Conservation (phyloP, 2,797 vertebrate genomes). For the Garrulus glandarius region DNA sequence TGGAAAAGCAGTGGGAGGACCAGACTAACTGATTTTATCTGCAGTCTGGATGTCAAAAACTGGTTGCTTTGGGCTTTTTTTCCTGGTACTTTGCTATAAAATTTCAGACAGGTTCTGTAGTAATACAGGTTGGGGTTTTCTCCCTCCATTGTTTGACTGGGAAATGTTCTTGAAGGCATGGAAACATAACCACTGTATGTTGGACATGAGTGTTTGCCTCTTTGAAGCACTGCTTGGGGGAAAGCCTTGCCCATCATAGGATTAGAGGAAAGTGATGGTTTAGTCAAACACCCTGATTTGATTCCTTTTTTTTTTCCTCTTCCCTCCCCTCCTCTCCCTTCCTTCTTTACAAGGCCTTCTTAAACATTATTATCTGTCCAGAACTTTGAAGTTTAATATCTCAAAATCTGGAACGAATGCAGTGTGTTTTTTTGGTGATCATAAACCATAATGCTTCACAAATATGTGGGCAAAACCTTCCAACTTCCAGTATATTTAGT, state of each 20-base stretch:
- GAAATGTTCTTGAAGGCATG: not conserved
- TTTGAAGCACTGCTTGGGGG: not conserved
- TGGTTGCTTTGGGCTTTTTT: not conserved
- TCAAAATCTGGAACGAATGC: not conserved
- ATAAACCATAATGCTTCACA: not conserved
- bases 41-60: not conserved
- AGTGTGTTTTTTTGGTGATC: not conserved
- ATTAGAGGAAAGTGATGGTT: not conserved
- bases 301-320: too few relatives aligned
- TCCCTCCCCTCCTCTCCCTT: rapidly evolving
- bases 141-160: not conserved
- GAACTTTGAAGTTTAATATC: not conserved
- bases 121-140: not conserved
- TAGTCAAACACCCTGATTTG: not conserved
- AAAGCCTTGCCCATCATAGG: not conserved
- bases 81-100: not conserved
- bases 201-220: not conserved
- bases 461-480: not conserved
- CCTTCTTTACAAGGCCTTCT: not conserved
- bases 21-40: not conserved
- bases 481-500: not conserved
- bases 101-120: not conserved
- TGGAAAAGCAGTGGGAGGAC: not conserved
- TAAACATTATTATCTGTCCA: not conserved
- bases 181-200: not conserved